phyloP scores from a whole-genome alignment of 2,797 vertebrate genomes.

The Gobionotothen gibberifrons region DNA sequence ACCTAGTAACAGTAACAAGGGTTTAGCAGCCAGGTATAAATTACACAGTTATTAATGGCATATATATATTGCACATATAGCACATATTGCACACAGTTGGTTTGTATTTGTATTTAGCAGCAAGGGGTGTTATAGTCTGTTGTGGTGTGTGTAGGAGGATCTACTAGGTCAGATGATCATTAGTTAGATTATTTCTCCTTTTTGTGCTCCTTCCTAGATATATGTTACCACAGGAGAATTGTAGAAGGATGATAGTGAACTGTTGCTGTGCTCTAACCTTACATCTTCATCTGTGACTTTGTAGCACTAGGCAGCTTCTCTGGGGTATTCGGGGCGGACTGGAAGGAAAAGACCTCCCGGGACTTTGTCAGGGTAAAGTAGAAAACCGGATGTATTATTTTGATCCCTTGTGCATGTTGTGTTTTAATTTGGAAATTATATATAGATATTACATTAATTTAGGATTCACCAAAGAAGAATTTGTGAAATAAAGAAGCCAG shows the following conservation, averaged over 20 bases:
- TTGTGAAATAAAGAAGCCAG: background rate
- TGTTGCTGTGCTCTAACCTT: slow-evolving; percentile 3
- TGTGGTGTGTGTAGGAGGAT: no score
- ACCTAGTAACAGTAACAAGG: no score
- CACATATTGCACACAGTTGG: no score
- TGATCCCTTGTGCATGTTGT: background rate
- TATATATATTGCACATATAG: no score
- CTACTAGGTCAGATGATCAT: no score
- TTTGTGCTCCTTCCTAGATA: background rate
- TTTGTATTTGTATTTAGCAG: no score
- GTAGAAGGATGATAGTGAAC: slow-evolving; percentile 6
- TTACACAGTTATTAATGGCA: no score
- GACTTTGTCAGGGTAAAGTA: slow-evolving; percentile 95
- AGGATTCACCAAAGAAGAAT: background rate
- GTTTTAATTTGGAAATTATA: background rate
- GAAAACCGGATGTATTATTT: slow-evolving; percentile 2
- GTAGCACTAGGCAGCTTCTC: slow-evolving; percentile 98
- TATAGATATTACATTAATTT: background rate
- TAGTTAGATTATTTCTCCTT: background rate
- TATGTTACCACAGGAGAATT: background rate
- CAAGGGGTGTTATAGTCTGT: no score
- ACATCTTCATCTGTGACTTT: slow-evolving; percentile 51
- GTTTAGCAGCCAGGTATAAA: no score
- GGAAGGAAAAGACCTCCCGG: slow-evolving; percentile 98
- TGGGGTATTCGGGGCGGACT: slow-evolving; percentile 96